Evolutionary conservation across 2,113 vertebrate species (phyloP).

Genomic region (Mirounga angustirostris): DNA sequence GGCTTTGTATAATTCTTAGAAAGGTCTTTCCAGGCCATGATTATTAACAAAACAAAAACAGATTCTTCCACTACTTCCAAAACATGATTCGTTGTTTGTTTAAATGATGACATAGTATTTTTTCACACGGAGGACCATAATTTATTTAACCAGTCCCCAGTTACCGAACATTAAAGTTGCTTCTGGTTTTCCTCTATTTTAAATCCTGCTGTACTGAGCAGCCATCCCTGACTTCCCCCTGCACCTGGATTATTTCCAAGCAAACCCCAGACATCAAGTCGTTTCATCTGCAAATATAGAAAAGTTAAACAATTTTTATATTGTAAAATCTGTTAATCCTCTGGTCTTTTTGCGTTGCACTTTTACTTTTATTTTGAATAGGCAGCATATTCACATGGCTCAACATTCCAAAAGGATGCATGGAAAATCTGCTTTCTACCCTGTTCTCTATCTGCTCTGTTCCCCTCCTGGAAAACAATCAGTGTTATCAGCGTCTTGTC

Average conservation of each 20-base stretch:
- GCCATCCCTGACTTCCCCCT: neutral
- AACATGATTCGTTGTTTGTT: neutral
- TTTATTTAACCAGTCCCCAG: neutral
- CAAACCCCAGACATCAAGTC: neutral
- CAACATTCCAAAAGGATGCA: neutral
- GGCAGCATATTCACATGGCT: neutral
- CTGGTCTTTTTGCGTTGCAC: neutral
- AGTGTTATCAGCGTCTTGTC: neutral
- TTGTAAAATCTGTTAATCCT: neutral
- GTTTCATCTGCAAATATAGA: neutral
- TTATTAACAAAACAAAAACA: neutral
- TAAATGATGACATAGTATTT: neutral
- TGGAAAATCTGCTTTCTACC: neutral
- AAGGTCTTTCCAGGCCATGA: neutral
- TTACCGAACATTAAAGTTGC: neutral
- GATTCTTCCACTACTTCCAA: neutral
- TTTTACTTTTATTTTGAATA: conserved; percentile 12
- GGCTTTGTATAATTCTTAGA: neutral
- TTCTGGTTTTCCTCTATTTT: neutral
- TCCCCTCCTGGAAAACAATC: neutral
- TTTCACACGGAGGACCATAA: neutral
- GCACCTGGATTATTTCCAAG: conserved; percentile 3
- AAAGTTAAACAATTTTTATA: neutral
- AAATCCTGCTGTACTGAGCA: neutral
- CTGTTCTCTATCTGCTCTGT: no score